phyloP scores from a whole-genome alignment of 2,888 invertebrate genomes.

The Protonemura montana region DNA sequence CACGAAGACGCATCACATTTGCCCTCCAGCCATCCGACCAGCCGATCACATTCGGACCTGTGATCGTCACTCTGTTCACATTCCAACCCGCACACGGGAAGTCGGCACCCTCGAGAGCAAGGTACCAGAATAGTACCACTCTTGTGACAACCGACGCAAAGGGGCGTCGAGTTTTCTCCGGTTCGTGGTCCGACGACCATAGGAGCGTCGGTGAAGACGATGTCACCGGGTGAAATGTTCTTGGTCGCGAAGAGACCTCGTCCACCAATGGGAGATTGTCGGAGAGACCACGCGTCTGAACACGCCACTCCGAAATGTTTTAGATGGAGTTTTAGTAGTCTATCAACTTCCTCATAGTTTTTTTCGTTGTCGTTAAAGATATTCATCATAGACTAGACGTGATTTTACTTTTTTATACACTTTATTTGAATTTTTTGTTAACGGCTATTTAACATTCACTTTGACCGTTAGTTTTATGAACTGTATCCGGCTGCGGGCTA shows the following conservation, averaged over 20 bases:
- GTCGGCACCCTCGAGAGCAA: conserved; percentile 63
- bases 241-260: conserved; percentile 75
- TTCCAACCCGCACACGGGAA: conserved; percentile 72
- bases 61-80: conserved; percentile 70
- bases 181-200: conserved; percentile 74
- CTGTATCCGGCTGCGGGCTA: neutral
- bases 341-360: neutral
- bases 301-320: neutral
- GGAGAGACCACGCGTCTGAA: conserved; percentile 65
- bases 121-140: conserved; percentile 36
- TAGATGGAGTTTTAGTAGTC: neutral
- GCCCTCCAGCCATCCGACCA: neutral
- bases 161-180: conserved; percentile 61
- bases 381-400: neutral
- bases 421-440: neutral
- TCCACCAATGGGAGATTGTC: conserved; percentile 69
- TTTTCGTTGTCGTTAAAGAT: neutral
- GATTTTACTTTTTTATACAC: neutral
- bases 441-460: neutral
- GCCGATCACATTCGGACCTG: conserved; percentile 66
- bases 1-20: conserved; percentile 51
- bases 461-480: neutral
- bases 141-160: conserved; percentile 67
- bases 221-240: conserved; percentile 71
- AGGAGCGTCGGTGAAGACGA: conserved; percentile 75